phyloP scores from a whole-genome alignment of 2,888 invertebrate species.

The Crematogaster levior region DNA sequence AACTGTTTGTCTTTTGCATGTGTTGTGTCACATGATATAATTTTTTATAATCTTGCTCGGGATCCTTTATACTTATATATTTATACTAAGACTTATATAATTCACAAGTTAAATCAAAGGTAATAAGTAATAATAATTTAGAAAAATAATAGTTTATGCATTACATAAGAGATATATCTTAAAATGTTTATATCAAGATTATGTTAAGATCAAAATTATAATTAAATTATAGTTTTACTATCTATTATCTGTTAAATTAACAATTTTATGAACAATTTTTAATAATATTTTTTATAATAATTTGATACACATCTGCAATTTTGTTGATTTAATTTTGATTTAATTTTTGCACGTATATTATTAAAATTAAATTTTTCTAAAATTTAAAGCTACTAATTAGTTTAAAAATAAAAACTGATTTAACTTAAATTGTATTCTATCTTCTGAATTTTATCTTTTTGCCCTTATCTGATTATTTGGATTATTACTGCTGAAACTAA shows the following conservation, averaged over 20 bases:
- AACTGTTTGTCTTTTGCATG: background rate
- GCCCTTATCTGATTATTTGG: background rate
- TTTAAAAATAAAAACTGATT: slow-evolving; percentile 3
- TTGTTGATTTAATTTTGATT: background rate
- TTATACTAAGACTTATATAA: background rate
- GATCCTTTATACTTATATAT: background rate
- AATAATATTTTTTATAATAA: background rate
- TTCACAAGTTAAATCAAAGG: background rate
- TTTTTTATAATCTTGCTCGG: background rate
- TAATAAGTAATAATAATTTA: background rate
- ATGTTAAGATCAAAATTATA: no score
- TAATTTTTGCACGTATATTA: background rate
- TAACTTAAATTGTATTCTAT: background rate
- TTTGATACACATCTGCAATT: background rate
- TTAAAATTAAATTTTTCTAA: background rate
- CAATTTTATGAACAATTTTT: background rate
- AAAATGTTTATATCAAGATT: background rate
- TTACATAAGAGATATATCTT: background rate
- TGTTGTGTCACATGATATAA: background rate
- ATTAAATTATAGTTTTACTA: no score
- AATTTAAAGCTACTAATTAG: background rate
- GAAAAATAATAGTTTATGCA: background rate
- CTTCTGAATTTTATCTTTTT: background rate
- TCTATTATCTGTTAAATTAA: no score
- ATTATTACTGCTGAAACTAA: background rate